phyloP scores from a whole-genome alignment of 2,888 invertebrate genomes.

The Craniophora ligustri region DNA sequence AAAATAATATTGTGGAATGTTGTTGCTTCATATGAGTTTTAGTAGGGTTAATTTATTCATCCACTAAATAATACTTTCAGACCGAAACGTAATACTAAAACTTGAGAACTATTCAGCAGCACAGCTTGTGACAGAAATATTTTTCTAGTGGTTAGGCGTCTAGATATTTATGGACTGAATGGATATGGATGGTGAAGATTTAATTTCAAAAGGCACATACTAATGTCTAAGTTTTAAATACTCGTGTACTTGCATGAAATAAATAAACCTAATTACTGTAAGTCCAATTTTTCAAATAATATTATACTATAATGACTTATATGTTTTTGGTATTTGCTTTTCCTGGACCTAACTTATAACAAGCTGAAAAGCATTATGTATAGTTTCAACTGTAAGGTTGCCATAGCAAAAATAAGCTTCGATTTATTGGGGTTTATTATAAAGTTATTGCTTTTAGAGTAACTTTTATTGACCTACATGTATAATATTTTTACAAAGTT shows the following conservation, averaged over 20 bases:
- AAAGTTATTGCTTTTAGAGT: constrained; percentile 32
- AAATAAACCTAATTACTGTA: constrained; percentile 58
- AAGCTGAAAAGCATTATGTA: constrained; percentile 50
- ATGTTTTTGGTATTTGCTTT: constrained; percentile 60
- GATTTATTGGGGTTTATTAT: constrained; percentile 18
- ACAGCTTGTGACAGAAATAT: constrained; percentile 26
- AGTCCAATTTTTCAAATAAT: constrained; percentile 47
- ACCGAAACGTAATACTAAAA: constrained; percentile 23
- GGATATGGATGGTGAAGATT: constrained; percentile 78
- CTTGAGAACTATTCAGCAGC: constrained; percentile 18
- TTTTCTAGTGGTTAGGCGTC: constrained; percentile 32
- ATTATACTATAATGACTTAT: constrained; percentile 48
- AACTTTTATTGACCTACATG: constrained; percentile 37
- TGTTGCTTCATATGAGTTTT: constrained; percentile 60
- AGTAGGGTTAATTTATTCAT: constrained; percentile 50
- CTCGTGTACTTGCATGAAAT: constrained; percentile 54
- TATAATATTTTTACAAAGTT: constrained; percentile 33
- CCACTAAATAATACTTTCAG: constrained; percentile 39
- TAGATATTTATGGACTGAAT: constrained; percentile 69
- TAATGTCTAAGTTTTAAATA: constrained; percentile 64
- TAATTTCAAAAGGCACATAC: constrained; percentile 80
- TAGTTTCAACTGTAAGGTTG: constrained; percentile 9
- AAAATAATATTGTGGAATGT: constrained; percentile 82
- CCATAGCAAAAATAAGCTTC: constrained; percentile 29
- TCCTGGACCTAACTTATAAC: constrained; percentile 35